Evolutionary conservation across 1,140 invertebrate species (phyloP), one percentile per base, ranked within the genome.

Genomic region (Drosophila auraria): DNA sequence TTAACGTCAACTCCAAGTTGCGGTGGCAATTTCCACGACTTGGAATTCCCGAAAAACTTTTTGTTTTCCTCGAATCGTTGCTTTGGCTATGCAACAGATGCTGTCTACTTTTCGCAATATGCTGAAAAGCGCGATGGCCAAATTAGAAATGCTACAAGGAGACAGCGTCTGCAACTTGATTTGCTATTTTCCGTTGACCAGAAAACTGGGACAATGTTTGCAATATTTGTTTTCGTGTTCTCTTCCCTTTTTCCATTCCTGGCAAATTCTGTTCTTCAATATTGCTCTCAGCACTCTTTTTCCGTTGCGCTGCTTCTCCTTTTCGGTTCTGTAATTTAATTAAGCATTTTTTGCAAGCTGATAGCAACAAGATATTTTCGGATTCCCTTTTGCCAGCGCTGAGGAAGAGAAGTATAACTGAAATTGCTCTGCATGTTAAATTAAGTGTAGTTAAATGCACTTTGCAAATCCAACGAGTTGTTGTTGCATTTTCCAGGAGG

Each of bases 271-370:
- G 20, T 30, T 30, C 42, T 27, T 9, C 27, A 23, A 66, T 54
- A 51, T 62, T 38, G 30, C 56, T 23, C 25, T 9, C 20, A 27
- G 45, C 30, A 23, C 42, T 65, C 54, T 73, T 42, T 53, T 15
- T 49, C 40, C 47, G 47, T 27, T 53, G 15, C 5, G 36, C 54
- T 50, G n/a, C 36, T 25, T 25, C 23, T 74, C 40, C 57, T 11
- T 47, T 70, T 83, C 45, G 62, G 59, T 68, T 53, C 42, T 20
- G 50, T 64, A 86, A 91, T 90, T 90, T 90, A 90, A 90, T 90
- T 87, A 90, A 90, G 79, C 61, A 63, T 73, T 69, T 76, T 77
- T 80, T 63, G 60, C 61, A 47, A 56, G 50, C 70, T 60, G 53
- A 51, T 69, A 54, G 66, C 66, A 42, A 36, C 14, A 45, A 40